Conservation (phyloP, 2,888 invertebrate genomes). For the Thymelicus sylvestris region DNA sequence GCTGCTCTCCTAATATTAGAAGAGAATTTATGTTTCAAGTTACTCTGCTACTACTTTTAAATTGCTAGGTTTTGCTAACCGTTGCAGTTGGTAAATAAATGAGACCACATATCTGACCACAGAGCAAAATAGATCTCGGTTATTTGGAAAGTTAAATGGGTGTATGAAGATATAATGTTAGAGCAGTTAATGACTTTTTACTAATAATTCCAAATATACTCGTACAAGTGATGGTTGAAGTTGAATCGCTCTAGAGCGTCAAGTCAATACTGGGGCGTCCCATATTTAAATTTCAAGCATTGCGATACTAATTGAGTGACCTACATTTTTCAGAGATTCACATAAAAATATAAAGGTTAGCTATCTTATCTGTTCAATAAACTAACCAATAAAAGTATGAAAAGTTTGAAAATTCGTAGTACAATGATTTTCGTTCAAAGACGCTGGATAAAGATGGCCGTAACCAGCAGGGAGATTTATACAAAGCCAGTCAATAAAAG, state of each 20-base stretch:
- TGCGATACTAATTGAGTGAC: too few species aligned
- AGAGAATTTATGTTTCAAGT: conserved; percentile 43
- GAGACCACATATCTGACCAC: neutral
- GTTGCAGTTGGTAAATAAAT: conserved; percentile 8
- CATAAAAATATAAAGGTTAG: too few species aligned
- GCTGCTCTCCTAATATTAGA: conserved; percentile 39
- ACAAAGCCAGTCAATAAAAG: conserved; percentile 1
- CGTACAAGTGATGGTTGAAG: too few species aligned
- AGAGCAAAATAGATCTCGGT: neutral
- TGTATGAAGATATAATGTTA: neutral
- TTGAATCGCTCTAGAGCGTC: too few species aligned
- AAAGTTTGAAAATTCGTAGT: too few species aligned
- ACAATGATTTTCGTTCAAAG: neutral
- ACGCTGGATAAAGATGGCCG: neutral
- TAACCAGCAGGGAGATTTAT: neutral
- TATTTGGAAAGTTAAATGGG: neutral
- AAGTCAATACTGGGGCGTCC: too few species aligned
- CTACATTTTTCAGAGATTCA: too few species aligned
- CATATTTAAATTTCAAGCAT: too few species aligned
- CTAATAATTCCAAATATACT: too few species aligned
- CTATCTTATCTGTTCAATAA: too few species aligned
- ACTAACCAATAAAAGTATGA: too few species aligned
- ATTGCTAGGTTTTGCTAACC: conserved; percentile 33
- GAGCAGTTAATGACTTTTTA: too few species aligned
- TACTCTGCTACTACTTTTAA: conserved; percentile 39